A percentile compares a stretch with the other conserved stretches of the same genome.
These are phyloP conservation scores for Helostoma temminkii DNA, from an alignment of 2,797 vertebrate genomes.

Conservation along the genomic window DNA sequence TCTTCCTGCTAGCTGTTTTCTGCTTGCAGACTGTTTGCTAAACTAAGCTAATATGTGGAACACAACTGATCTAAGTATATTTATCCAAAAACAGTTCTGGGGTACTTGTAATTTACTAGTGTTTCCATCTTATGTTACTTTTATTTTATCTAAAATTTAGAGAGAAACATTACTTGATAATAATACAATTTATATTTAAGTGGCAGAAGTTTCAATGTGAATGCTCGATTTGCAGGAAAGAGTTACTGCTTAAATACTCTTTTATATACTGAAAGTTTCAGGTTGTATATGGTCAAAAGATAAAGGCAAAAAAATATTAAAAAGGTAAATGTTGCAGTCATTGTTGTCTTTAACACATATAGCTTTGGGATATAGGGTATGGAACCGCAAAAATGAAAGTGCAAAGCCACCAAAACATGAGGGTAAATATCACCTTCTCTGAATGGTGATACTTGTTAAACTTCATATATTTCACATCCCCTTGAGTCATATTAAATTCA, in stretches of 20 bases:
- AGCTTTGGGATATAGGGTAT: neutral
- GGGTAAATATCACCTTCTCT: slow-evolving; percentile 9
- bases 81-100: no score
- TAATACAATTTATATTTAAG: no score
- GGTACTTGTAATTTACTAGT: no score
- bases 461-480: slow-evolving; percentile 35
- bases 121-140: no score
- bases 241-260: neutral
- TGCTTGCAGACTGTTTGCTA: no score
- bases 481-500: slow-evolving; percentile 49
- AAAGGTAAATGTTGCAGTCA: neutral
- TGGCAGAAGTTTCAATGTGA: no score
- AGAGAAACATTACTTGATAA: no score
- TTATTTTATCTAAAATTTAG: no score
- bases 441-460: slow-evolving; percentile 26
- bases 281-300: neutral
- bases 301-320: neutral
- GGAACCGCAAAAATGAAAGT: neutral
- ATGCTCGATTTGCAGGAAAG: neutral
- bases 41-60: no score
- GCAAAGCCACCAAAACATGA: slow-evolving; percentile 11
- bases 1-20: no score
- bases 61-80: no score
- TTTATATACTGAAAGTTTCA: no score
- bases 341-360: neutral